Conservation (phyloP, 2,113 vertebrate genomes). For the Peromyscus polionotus region DNA sequence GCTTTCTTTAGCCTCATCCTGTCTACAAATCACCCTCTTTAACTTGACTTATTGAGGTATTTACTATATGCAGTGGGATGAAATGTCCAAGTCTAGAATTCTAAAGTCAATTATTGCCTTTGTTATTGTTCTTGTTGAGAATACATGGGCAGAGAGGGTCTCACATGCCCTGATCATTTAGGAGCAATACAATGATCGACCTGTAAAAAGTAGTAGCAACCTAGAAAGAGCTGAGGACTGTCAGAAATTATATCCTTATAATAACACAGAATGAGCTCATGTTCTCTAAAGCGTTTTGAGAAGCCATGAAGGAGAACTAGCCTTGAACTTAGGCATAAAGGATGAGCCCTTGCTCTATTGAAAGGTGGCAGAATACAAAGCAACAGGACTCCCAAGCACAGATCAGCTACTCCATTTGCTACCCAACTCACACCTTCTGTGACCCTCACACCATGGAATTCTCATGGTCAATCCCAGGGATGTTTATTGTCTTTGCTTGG, state of each 20-base stretch:
- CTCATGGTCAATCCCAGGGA: neutral
- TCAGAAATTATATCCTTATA: neutral
- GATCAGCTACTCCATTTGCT: fast-evolving
- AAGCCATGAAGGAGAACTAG: neutral
- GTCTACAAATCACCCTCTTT: neutral
- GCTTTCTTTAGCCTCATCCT: neutral
- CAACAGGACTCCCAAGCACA: neutral
- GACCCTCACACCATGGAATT: neutral
- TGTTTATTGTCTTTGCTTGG: neutral
- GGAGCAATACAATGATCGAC: neutral
- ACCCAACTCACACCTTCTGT: fast-evolving
- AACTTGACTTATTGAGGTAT: neutral
- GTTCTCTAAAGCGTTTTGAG: neutral
- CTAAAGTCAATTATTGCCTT: neutral
- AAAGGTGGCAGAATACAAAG: neutral
- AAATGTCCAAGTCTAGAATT: neutral
- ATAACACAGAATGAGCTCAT: neutral
- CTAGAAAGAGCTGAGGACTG: neutral
- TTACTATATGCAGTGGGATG: neutral
- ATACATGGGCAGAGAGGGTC: neutral
- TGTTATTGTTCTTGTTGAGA: neutral
- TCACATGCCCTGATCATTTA: neutral
- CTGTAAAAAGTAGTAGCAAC: neutral
- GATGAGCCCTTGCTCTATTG: neutral
- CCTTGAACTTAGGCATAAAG: neutral